These are phyloP conservation scores for Drosophila dives DNA, from an alignment of 2,888 invertebrate species.

Conservation along the genomic window DNA sequence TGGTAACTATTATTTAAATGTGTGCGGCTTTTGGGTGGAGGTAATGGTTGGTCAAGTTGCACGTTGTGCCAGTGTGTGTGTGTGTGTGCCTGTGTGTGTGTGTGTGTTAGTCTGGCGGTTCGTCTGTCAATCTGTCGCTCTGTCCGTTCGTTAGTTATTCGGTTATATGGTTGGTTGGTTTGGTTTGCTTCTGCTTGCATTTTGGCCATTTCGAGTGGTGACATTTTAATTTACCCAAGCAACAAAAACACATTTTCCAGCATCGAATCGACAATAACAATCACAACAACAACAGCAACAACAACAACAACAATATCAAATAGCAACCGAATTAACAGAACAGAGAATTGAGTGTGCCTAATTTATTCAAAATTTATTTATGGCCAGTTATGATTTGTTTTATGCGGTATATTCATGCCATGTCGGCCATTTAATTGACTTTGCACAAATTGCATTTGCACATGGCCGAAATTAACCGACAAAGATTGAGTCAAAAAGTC, in stretches of 20 bases:
- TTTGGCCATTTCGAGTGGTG: slow-evolving; percentile 69
- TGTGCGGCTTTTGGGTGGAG: slow-evolving; percentile 23
- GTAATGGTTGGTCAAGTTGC: slow-evolving; percentile 18
- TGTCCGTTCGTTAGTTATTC: slow-evolving; percentile 12
- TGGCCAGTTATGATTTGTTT: slow-evolving; percentile 72
- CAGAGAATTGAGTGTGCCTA: slow-evolving; percentile 45
- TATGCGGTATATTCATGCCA: slow-evolving; percentile 29
- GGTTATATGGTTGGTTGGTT: slow-evolving; percentile 17
- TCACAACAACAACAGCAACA: slow-evolving; percentile 20
- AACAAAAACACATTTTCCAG: slow-evolving; percentile 75
- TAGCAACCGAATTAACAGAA: slow-evolving; percentile 10
- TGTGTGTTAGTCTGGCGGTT: slow-evolving; percentile 22
- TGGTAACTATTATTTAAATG: slow-evolving; percentile 52
- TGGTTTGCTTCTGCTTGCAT: slow-evolving; percentile 44
- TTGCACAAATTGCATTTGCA: slow-evolving; percentile 51
- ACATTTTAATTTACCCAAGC: slow-evolving; percentile 78
- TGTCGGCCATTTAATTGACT: slow-evolving; percentile 45
- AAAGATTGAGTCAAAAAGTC: slow-evolving; percentile 1
- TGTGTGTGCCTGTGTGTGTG: slow-evolving; percentile 22
- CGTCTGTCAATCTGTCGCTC: not conserved
- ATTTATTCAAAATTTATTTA: slow-evolving; percentile 76
- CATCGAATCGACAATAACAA: slow-evolving; percentile 55
- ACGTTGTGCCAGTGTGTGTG: slow-evolving; percentile 12
- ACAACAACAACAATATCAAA: slow-evolving; percentile 3
- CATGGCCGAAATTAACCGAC: slow-evolving; percentile 27